These are phyloP conservation scores for Psilanteris sp. DNA, from an alignment of 1,140 invertebrate species.

Conservation along the genomic window DNA sequence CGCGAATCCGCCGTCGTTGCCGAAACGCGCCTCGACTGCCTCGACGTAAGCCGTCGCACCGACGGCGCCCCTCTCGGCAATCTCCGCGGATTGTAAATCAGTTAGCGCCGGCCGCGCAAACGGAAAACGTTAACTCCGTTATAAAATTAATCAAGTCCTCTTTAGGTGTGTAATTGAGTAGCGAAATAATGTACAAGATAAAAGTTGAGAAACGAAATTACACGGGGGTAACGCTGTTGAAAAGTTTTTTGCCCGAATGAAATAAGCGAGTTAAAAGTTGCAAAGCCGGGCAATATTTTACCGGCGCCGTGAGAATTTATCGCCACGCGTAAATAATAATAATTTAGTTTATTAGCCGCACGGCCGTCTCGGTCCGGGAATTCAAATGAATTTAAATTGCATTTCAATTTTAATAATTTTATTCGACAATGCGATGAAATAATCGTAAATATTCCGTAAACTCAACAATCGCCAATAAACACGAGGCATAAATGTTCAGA, in stretches of 20 bases:
- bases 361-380: slow-evolving; percentile 4
- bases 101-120: neutral
- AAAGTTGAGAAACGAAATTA: slow-evolving; percentile 38
- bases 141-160: slow-evolving; percentile 27
- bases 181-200: slow-evolving; percentile 38
- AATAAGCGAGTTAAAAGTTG: slow-evolving; percentile 44
- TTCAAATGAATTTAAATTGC: slow-evolving; percentile 39
- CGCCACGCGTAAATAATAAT: slow-evolving; percentile 30
- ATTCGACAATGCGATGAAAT: slow-evolving; percentile 40
- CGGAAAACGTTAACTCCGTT: slow-evolving; percentile 20
- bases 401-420: slow-evolving; percentile 50
- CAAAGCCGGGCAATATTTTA: slow-evolving; percentile 21
- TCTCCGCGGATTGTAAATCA: slow-evolving; percentile 20
- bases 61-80: neutral
- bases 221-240: slow-evolving; percentile 28
- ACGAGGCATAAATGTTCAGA: slow-evolving; percentile 31
- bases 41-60: no score
- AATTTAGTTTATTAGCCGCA: slow-evolving; percentile 24
- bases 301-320: slow-evolving; percentile 15
- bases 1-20: no score
- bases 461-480: slow-evolving; percentile 43
- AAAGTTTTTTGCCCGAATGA: slow-evolving; percentile 38
- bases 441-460: slow-evolving; percentile 44
- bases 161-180: slow-evolving; percentile 35
- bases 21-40: no score